Evolutionary conservation across 1,140 invertebrate genomes (phyloP).

Genomic region (Drosophila kikkawai): DNA sequence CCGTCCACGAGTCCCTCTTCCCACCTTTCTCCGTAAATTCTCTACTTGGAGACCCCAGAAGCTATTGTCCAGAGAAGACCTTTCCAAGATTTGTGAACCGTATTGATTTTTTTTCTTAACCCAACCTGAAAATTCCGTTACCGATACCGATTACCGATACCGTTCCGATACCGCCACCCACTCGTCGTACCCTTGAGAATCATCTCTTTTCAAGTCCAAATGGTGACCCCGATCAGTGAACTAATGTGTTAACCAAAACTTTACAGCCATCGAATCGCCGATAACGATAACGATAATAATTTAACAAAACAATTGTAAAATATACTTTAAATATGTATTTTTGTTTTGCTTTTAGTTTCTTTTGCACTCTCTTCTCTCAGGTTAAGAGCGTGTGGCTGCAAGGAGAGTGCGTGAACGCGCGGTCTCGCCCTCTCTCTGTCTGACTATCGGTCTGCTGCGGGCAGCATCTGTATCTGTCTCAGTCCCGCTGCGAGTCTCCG

Average conservation of each 20-base stretch:
- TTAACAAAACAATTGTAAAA: slow-evolving; percentile 58
- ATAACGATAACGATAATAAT: slow-evolving; percentile 28
- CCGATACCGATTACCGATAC: slow-evolving; percentile 26
- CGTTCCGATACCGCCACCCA: slow-evolving; percentile 37
- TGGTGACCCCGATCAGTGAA: slow-evolving; percentile 58
- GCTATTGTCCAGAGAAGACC: slow-evolving; percentile 15
- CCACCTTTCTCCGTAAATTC: slow-evolving; percentile 34
- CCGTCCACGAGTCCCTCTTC: slow-evolving; percentile 12
- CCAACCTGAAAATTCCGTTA: slow-evolving; percentile 15
- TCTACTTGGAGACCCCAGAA: slow-evolving; percentile 27
- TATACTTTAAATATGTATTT: slow-evolving; percentile 67
- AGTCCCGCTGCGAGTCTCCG: slow-evolving; percentile 41
- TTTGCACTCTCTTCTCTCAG: slow-evolving; percentile 82
- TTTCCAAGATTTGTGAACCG: slow-evolving; percentile 43
- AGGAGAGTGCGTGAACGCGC: slow-evolving; percentile 39
- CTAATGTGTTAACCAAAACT: slow-evolving; percentile 72
- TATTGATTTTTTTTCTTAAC: slow-evolving; percentile 18
- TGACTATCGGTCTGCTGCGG: slow-evolving; percentile 52
- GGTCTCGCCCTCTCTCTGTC: slow-evolving; percentile 45
- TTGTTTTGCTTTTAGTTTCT: slow-evolving; percentile 76
- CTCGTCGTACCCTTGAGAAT: slow-evolving; percentile 60
- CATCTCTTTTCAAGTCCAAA: slow-evolving; percentile 58
- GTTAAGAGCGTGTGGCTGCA: slow-evolving; percentile 66
- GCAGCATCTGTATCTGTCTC: slow-evolving; percentile 52
- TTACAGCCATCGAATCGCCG: slow-evolving; percentile 61